Conservation (phyloP, 2,797 vertebrate genomes). For the Merluccius polli region DNA sequence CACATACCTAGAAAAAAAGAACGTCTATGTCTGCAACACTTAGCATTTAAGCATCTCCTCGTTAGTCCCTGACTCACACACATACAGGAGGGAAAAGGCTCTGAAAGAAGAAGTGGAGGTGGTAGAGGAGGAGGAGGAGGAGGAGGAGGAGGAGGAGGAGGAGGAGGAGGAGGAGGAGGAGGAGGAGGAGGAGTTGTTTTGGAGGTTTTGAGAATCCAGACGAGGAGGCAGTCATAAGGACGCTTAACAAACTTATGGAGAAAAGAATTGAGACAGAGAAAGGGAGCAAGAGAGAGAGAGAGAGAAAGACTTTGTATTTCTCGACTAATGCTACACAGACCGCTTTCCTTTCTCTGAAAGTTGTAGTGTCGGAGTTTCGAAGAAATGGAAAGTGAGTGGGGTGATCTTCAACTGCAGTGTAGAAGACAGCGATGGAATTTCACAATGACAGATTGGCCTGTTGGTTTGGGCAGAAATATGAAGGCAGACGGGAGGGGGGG, state of each 20-base stretch:
- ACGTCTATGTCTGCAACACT: constrained; percentile 39
- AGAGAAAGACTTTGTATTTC: neutral
- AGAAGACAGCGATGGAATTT: neutral
- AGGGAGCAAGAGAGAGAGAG: neutral
- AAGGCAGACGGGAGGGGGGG: neutral
- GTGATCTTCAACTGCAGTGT: no score
- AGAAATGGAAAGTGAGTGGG: neutral
- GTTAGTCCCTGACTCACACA: constrained; percentile 61
- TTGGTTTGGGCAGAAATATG: neutral
- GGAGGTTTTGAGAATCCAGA: constrained; percentile 45
- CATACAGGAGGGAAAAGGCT: constrained; percentile 42
- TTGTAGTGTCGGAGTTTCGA: neutral
- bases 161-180: no score
- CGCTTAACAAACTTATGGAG: constrained; percentile 33
- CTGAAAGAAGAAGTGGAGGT: neutral
- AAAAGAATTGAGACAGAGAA: neutral
- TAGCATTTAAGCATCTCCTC: constrained; percentile 43
- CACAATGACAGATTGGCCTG: neutral
- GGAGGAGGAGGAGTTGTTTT: neutral
- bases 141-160: no score
- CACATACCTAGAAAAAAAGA: constrained; percentile 16
- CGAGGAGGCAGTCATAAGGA: constrained; percentile 63
- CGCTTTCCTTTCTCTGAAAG: neutral
- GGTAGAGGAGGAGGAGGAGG: no score
- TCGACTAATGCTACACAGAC: neutral